Conservation (phyloP, 1,140 invertebrate species). For the Campodea augens region DNA sequence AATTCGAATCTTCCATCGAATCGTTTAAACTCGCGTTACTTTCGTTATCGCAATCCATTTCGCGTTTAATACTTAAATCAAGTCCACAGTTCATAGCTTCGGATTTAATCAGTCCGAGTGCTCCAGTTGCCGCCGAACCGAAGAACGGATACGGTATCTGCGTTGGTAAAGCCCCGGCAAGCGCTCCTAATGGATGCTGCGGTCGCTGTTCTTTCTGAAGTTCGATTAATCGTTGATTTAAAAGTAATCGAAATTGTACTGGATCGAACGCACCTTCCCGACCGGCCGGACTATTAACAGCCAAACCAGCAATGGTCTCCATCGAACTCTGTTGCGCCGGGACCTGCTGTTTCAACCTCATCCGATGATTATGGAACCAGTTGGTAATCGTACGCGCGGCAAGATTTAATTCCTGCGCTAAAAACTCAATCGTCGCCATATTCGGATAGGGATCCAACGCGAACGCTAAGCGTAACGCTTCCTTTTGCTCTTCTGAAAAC, state of each 20-base stretch:
- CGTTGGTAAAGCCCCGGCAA: constrained; percentile 50
- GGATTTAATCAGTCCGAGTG: constrained; percentile 1
- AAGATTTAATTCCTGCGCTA: constrained; percentile 76
- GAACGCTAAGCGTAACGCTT: constrained; percentile 81
- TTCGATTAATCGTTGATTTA: constrained; percentile 70
- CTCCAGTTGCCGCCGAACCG: constrained; percentile 6
- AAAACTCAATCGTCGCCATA: constrained; percentile 82
- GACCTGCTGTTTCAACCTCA: constrained; percentile 82
- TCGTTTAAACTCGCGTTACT: constrained; percentile 51
- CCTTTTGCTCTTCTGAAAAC: constrained; percentile 96
- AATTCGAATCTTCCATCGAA: constrained; percentile 50
- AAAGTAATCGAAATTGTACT: constrained; percentile 65
- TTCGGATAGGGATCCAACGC: constrained; percentile 90
- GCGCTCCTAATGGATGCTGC: constrained; percentile 29
- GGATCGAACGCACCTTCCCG: constrained; percentile 47
- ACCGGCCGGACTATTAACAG: constrained; percentile 8
- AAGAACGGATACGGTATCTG: constrained; percentile 8
- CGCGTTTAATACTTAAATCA: constrained; percentile 64
- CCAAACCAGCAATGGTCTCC: constrained; percentile 37
- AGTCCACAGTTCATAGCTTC: constrained; percentile 37
- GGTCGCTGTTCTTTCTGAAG: constrained; percentile 58
- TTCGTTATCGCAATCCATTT: constrained; percentile 48
- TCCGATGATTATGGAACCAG: constrained; percentile 99
- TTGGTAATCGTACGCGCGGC: constrained; percentile 92
- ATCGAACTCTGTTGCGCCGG: constrained; percentile 32